Base-by-base conservation (phyloP, 2,113 vertebrate species). In the Sitta europaea region DNA sequence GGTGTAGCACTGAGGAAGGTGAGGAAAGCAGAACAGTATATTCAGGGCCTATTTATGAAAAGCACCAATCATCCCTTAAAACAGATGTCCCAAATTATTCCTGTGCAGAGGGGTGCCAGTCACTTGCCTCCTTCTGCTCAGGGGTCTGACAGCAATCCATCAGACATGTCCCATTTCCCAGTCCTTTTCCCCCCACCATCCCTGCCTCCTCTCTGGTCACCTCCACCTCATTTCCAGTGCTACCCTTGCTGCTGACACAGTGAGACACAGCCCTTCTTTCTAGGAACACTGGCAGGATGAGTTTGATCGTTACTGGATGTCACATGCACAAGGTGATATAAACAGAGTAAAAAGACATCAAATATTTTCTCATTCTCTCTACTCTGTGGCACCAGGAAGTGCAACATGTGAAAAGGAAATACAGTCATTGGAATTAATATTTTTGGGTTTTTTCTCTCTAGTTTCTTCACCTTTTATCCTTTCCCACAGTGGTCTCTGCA, bases 381-480 rank as follows among this genome's bases (percentile, higher is more conserved):
- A 10, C 28, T 77, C 59, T 47, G 29, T 54, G 55, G 28, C 31
- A 86, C n/a, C 45, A 54, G 58, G 38, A 88, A 24, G 16, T 25
- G 12, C 12, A 88, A 62, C 14, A 6, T 67, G 31, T 38, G 35
- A 48, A 73, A 79, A 92, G 40, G 48, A 92, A 92, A 50, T 77
- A 31, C 1, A 35, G 11, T 9, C 9, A 29, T 3, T 4, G 2
- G 33, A 67, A 76, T 1, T 0, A 57, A 31, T 25, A 59, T 4
- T 40, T 29, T 4, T n/a, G n/a, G n/a, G n/a, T 25, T 36, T 62
- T 71, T 81, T 88, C 59, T 2, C 29, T 58, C 51, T 22, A 48
- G 21, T 66, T 92, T 79, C 50, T 93, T 55, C 47, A 40, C 33
- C 10, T n/a, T 74, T 76, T 89, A 59, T 12, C 47, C 47, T 70